Evolutionary conservation across 2,888 invertebrate genomes (phyloP), one percentile per base, ranked within the genome.

Genomic region (Ashinkailepas kermadecensis): DNA sequence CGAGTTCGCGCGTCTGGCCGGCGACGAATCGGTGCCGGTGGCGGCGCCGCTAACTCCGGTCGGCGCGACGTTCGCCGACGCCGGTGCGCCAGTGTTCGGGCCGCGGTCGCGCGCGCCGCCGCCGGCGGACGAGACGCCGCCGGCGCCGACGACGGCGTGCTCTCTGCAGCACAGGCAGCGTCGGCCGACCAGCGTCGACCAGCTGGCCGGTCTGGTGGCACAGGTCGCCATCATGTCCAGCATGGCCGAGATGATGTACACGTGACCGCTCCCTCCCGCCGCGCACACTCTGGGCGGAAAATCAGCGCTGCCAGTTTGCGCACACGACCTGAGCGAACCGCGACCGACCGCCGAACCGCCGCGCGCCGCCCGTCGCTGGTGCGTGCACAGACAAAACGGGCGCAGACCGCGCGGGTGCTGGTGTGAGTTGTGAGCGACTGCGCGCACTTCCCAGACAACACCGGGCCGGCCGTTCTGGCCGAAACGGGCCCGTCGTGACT

Each of bases 171-270:
- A 78, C 25, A 57, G 58, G 4, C 78, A 78, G 23, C 57, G 78
- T 0, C 57, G 78, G 10, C 58, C 78, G 58, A 58, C 23, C 78
- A 58, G 57, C 23, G 78, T 56, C 21, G 78, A 78, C 58, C 58
- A 78, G 57, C 25, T 78, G 78, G 57, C 57, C 23, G 78, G 78
- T 12, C 78, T 78, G 58, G 58, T 78, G n/a, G 11, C 57, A 11
- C 78, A 78, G 58, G 78, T 58, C 78, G 58, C 12, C 78, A 78
- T 78, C 78, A 78, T 78, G 78, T 78, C 78, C 57, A 78, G 58
- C 58, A 78, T 78, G 78, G 78, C 78, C 12, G 78, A 78, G 23
- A 78, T 78, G 78, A 78, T 78, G 78, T 78, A 78, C 23, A 78
- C 78, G 57, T 78, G 58, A 78, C 78, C 23, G n/a, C 15, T 39